phyloP scores from a whole-genome alignment of 2,888 invertebrate species.

The Monopis laevigella region DNA sequence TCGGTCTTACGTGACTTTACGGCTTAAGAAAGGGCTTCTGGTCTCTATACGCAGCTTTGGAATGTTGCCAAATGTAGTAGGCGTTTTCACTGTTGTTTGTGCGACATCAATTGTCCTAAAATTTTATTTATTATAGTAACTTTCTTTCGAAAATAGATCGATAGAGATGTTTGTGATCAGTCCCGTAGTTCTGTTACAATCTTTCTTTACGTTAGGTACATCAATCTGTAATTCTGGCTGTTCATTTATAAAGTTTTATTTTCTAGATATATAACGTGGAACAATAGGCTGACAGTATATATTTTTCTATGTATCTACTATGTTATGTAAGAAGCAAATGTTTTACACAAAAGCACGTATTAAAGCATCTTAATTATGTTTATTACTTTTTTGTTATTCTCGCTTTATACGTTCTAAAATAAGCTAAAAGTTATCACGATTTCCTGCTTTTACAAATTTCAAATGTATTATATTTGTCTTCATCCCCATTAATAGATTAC shows the following conservation, averaged over 20 bases:
- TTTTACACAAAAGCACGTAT: slow-evolving; percentile 5
- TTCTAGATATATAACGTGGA: too few relatives aligned
- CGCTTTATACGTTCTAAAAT: too few relatives aligned
- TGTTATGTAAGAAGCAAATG: neutral
- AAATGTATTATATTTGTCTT: too few relatives aligned
- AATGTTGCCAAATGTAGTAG: slow-evolving; percentile 7
- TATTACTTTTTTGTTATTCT: too few relatives aligned
- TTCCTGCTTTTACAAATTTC: too few relatives aligned
- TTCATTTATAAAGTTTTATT: too few relatives aligned
- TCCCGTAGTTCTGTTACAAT: neutral
- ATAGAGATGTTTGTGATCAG: neutral
- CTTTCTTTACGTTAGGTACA: neutral
- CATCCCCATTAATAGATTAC: too few relatives aligned
- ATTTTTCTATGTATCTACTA: neutral
- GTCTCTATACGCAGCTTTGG: neutral
- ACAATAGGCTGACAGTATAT: slow-evolving; percentile 6
- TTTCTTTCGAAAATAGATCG: slow-evolving; percentile 6
- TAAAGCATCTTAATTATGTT: too few relatives aligned
- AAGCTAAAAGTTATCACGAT: neutral
- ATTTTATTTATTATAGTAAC: slow-evolving; percentile 10
- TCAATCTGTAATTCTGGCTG: slow-evolving; percentile 1
- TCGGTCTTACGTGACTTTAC: too few relatives aligned
- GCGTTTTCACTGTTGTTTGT: slow-evolving; percentile 5
- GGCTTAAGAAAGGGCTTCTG: too few relatives aligned
- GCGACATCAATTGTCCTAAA: neutral